A percentile compares a stretch with the other conserved stretches of the same genome.
Conservation (phyloP, 2,888 invertebrate species). For the Parnassius mnemosyne region DNA sequence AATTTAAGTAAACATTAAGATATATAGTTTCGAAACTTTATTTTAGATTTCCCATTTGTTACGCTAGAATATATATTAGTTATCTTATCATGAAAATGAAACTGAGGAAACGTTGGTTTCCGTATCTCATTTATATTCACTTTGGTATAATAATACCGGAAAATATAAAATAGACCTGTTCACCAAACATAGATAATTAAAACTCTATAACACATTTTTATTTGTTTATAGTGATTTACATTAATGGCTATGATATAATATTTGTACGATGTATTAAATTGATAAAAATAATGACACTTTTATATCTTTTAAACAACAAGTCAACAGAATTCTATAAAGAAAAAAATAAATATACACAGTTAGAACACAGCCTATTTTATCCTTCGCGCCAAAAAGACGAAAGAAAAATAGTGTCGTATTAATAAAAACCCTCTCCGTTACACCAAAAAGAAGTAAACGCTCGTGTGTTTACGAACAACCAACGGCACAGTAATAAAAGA, state of each 20-base stretch:
- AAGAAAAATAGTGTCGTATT: conserved; percentile 22
- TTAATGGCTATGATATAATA: no score
- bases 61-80: neutral
- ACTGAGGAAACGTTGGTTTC: no score
- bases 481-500: conserved; percentile 28
- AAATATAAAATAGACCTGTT: no score
- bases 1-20: conserved; percentile 10
- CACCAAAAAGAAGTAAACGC: conserved; percentile 34
- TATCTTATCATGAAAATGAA: no score
- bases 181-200: no score
- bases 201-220: no score
- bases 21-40: conserved; percentile 5
- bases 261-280: no score
- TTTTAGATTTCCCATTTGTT: neutral
- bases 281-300: no score
- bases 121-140: conserved; percentile 1
- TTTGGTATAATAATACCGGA: no score
- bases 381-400: conserved; percentile 22
- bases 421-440: conserved; percentile 35
- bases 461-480: conserved; percentile 36
- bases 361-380: conserved; percentile 9
- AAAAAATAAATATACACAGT: neutral
- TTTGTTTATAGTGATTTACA: no score
- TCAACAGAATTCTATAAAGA: no score
- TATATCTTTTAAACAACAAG: no score